Base-by-base conservation (phyloP, 2,888 invertebrate species). In the Phaedon cochleariae region DNA sequence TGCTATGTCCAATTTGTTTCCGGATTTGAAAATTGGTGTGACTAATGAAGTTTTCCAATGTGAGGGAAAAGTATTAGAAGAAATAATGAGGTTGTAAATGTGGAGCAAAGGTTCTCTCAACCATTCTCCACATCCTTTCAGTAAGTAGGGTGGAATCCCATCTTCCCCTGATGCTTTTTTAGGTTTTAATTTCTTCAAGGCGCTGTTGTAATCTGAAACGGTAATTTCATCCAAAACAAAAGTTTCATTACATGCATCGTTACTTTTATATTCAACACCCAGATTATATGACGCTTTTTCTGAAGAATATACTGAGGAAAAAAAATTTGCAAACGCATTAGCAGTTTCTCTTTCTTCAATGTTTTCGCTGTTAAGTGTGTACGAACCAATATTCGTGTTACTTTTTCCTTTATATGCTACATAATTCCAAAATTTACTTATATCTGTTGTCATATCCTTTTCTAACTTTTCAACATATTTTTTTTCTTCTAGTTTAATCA, bases 321-420 rank as follows among this genome's bases (percentile, higher is more conserved):
- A 49, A 49, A 49, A 49, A 20, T 49, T 20, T 34, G 31, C 49
- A n/a, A 49, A 49, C 49, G 20, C 49, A 21, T 49, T 49, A 49
- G 49, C 49, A 7, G 49, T 49, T 49, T 49, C 49, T 21, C 49
- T n/a, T 12, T 49, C 49, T 7, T 49, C 49, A 21, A 49, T n/a
- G n/a, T n/a, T n/a, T n/a, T n/a, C n/a, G 22, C 15, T 49, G 49
- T 49, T 5, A 21, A n/a, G n/a, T n/a, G 2, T 49, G 49, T 12
- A 49, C 20, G 21, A 12, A 21, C 21, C 49, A 21, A 49, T 49
- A 49, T 49, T 49, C 20, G 49, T 21, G 21, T 49, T 49, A 49
- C 4, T 21, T 49, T 49, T 49, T n/a, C 21, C 22, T 49, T 49
- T 21, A 49, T 21, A 21, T 10, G 49, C 18, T 49, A 49, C 21